Percentiles rank a stretch among this genome's conserved stretches.
phyloP scores from a whole-genome alignment of 1,140 invertebrate species.

The Drosophila arizonae region DNA sequence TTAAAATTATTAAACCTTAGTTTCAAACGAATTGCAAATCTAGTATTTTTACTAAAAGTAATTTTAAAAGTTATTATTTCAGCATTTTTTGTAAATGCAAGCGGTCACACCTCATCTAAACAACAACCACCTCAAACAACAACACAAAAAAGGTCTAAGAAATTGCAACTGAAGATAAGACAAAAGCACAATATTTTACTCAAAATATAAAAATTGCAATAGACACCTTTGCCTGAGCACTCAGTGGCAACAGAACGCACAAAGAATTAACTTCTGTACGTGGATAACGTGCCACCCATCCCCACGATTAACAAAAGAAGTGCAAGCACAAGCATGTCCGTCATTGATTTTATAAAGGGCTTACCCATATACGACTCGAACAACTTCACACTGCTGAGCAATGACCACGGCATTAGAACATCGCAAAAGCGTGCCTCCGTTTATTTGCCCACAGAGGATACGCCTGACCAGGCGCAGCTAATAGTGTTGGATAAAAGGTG shows the following conservation, averaged over 20 bases:
- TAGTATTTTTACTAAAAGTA: no score
- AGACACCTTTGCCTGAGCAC: background rate
- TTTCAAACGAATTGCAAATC: no score
- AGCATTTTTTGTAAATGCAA: background rate
- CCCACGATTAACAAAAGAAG: slow-evolving; percentile 43
- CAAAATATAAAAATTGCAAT: slow-evolving; percentile 7
- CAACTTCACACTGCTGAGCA: slow-evolving; percentile 95
- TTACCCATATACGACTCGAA: slow-evolving; percentile 94
- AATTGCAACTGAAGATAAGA: background rate
- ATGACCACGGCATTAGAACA: slow-evolving; percentile 91
- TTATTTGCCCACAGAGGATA: slow-evolving; percentile 94
- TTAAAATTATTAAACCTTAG: no score
- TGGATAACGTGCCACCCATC: slow-evolving; percentile 11
- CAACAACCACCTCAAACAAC: slow-evolving; percentile 21
- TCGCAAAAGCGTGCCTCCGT: slow-evolving; percentile 93
- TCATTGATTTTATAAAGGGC: slow-evolving; percentile 92
- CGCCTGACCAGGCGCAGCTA: slow-evolving; percentile 93
- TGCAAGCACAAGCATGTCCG: slow-evolving; percentile 86
- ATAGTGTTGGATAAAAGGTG: slow-evolving; percentile 98
- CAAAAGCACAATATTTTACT: slow-evolving; percentile 25
- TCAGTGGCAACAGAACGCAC: background rate
- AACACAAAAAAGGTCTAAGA: slow-evolving; percentile 15
- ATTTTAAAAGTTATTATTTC: background rate
- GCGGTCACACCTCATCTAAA: slow-evolving; percentile 23
- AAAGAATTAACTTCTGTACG: background rate